phyloP scores from a whole-genome alignment of 2,797 vertebrate genomes.

The Rhincodon typus region DNA sequence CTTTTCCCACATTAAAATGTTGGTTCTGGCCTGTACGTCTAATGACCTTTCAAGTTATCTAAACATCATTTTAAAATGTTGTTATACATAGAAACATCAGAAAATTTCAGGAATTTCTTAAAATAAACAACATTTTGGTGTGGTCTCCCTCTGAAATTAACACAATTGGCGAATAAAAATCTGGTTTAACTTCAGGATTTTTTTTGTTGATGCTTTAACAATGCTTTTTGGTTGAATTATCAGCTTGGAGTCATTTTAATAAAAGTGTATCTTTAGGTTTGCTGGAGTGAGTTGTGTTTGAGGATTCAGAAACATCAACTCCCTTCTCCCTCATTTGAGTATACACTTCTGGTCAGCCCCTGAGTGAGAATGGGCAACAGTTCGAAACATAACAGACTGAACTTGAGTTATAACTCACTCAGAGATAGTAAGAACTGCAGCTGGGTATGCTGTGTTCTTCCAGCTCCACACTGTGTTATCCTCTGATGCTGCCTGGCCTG shows the following conservation, averaged over 20 bases:
- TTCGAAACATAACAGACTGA: not conserved
- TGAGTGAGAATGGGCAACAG: not conserved
- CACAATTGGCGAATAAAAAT: not conserved
- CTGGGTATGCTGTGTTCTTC: no score
- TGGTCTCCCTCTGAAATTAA: not conserved
- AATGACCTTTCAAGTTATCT: slow-evolving; percentile 11
- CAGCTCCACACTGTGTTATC: no score
- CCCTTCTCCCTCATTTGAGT: not conserved
- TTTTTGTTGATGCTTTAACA: not conserved
- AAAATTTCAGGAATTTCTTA: slow-evolving; percentile 35
- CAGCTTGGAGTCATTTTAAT: not conserved
- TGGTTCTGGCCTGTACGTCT: not conserved
- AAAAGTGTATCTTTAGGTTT: not conserved
- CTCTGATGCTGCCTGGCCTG: no score
- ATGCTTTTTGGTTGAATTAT: not conserved
- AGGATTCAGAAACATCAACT: no score
- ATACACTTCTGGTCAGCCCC: not conserved
- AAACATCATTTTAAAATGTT: slow-evolving; percentile 25
- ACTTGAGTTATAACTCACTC: not conserved
- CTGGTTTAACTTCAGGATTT: not conserved
- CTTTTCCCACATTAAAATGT: not conserved
- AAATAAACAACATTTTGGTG: slow-evolving; percentile 34
- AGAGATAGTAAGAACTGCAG: no score
- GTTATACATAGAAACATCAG: slow-evolving; percentile 30
- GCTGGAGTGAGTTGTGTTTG: not conserved